Evolutionary conservation across 2,113 vertebrate genomes (phyloP).

Genomic region (Conger conger): DNA sequence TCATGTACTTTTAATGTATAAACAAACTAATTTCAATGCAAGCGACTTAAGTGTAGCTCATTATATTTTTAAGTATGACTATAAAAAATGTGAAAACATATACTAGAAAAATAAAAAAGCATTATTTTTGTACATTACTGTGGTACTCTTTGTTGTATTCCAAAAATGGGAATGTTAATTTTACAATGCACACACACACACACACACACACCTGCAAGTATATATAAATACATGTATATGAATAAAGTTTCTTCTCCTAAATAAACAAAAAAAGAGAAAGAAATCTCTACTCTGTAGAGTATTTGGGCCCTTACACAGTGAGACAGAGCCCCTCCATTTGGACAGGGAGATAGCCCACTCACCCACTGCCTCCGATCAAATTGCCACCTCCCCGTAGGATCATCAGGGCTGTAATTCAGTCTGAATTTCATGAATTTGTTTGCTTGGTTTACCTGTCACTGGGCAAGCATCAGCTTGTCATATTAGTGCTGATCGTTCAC

Average conservation of each 20-base stretch:
- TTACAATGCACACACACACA: neutral
- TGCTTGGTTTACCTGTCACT: conserved; percentile 95
- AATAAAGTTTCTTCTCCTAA: neutral
- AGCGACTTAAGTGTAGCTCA: too few relatives aligned
- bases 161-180: too few relatives aligned
- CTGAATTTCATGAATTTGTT: conserved; percentile 97
- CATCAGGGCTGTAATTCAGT: conserved; percentile 99
- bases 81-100: too few relatives aligned
- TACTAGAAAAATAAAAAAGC: too few relatives aligned
- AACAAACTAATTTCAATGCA: too few relatives aligned
- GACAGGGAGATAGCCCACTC: conserved; percentile 70
- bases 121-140: too few relatives aligned
- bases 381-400: conserved; percentile 86
- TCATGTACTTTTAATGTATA: too few relatives aligned
- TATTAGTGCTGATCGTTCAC: conserved; percentile 95
- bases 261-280: neutral
- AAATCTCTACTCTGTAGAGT: neutral
- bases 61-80: too few relatives aligned
- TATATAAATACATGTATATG: neutral
- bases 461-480: conserved; percentile 93
- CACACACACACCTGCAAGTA: neutral
- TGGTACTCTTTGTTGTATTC: too few relatives aligned
- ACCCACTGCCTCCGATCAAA: conserved; percentile 77
- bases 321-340: conserved; percentile 61
- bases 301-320: conserved; percentile 56